Evolutionary conservation across 2,113 vertebrate genomes (phyloP), one percentile per base, ranked within the genome.

Genomic region (Microtus montanus): DNA sequence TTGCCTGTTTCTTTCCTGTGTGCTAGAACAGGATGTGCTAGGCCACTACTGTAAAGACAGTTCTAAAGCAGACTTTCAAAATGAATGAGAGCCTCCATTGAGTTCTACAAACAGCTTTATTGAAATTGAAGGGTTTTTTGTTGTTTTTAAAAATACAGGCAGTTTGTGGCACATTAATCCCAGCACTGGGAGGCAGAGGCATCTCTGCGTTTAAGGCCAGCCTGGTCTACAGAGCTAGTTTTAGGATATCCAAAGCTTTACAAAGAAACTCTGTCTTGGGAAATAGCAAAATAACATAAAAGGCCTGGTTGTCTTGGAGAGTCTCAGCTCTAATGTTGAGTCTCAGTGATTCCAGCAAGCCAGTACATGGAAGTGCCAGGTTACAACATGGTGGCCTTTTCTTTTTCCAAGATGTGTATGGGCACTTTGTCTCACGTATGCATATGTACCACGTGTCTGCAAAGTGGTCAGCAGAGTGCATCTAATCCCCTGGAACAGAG

Each of bases 51-150:
- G 13, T 83, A 71, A 90, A 75, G n/a, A 63, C 71, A 52, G 44
- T 66, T 79, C 30, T 70, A 88, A 91, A 92, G 58, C 41, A 75
- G 28, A 24, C 38, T 28, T 91, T 94, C 15, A 79, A 71, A 92
- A 49, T 77, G 66, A 70, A 7, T 90, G n/a, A 64, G 3, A 71
- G 41, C 82, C 9, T 83, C 49, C n/a, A 30, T 61, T 33, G 66
- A 5, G 8, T 91, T 92, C 61, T 92, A 35, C 75, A 90, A 33
- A 66, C 58, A 68, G 17, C 24, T 93, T 61, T 92, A 47, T 93
- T 84, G 22, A 79, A 90, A 30, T 73, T 78, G 74, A 80, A 75
- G 7, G 8, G 87, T 63, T 58, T 15, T 28, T 90, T 68, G 11
- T 64, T 13, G 66, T 92, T 61, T 64, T 9, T 19, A 63, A 88